phyloP scores from a whole-genome alignment of 2,113 vertebrate genomes.

The Ginglymostoma cirratum region DNA sequence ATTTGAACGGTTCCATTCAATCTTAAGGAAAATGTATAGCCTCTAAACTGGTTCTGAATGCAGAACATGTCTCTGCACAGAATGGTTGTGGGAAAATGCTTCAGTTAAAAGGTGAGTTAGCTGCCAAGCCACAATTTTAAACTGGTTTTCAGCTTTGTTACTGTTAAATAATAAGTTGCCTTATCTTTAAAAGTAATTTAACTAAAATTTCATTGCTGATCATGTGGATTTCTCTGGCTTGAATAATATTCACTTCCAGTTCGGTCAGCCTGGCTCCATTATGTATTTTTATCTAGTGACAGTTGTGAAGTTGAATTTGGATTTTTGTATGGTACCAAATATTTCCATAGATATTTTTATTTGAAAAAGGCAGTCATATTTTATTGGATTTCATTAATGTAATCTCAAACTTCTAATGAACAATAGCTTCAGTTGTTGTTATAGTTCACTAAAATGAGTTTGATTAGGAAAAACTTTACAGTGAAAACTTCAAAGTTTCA shows the following conservation, averaged over 20 bases:
- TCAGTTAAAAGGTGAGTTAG: not conserved
- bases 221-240: not conserved
- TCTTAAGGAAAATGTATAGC: not conserved
- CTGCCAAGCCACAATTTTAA: not conserved
- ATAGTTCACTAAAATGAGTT: not conserved
- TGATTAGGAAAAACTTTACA: not conserved
- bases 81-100: not conserved
- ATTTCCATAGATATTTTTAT: not conserved
- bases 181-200: not conserved
- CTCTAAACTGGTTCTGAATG: not conserved
- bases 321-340: not conserved
- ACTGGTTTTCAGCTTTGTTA: not conserved
- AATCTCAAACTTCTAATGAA: not conserved
- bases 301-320: not conserved
- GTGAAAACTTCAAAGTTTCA: not conserved
- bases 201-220: not conserved
- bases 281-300: not conserved
- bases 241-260: not conserved
- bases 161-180: not conserved
- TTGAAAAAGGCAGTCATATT: not conserved
- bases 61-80: not conserved
- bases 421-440: not conserved
- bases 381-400: not conserved
- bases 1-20: not conserved
- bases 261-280: not conserved